These are phyloP conservation scores for Aleiodes sp. DNA, from an alignment of 1,140 invertebrate genomes.

Conservation along the genomic window DNA sequence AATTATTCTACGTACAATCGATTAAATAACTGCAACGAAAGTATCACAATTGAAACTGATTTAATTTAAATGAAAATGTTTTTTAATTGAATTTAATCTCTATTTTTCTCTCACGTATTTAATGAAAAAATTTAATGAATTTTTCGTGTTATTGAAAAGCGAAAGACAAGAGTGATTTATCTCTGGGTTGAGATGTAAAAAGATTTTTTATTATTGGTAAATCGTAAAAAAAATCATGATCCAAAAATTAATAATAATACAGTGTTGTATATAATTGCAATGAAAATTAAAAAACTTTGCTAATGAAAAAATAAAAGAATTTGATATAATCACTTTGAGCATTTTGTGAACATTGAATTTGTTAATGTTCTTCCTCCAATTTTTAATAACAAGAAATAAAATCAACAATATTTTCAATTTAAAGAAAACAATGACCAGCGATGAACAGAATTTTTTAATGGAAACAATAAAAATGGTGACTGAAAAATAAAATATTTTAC, in stretches of 20 bases:
- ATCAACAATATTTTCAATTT: too few species aligned
- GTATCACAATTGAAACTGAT: too few species aligned
- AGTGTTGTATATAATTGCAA: constrained; percentile 30
- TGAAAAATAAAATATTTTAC: too few species aligned
- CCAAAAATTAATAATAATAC: neutral
- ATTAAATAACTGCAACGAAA: constrained; percentile 40
- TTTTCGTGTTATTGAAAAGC: constrained; percentile 2
- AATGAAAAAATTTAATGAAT: too few species aligned
- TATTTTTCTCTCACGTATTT: too few species aligned
- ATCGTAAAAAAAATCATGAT: neutral
- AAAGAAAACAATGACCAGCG: too few species aligned
- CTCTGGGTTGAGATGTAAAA: constrained; percentile 19
- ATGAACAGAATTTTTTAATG: too few species aligned
- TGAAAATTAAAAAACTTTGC: constrained; percentile 17
- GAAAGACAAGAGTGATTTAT: constrained; percentile 35
- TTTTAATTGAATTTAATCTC: too few species aligned
- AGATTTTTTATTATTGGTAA: too few species aligned
- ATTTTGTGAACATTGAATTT: neutral
- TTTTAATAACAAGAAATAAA: too few species aligned
- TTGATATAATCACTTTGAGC: neutral
- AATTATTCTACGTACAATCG: constrained; percentile 23
- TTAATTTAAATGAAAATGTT: too few species aligned
- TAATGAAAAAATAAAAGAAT: neutral
- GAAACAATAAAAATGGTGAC: too few species aligned
- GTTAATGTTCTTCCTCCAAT: constrained; percentile 5